phyloP scores from a whole-genome alignment of 2,113 vertebrate genomes.

The Colistium nudipinnis region DNA sequence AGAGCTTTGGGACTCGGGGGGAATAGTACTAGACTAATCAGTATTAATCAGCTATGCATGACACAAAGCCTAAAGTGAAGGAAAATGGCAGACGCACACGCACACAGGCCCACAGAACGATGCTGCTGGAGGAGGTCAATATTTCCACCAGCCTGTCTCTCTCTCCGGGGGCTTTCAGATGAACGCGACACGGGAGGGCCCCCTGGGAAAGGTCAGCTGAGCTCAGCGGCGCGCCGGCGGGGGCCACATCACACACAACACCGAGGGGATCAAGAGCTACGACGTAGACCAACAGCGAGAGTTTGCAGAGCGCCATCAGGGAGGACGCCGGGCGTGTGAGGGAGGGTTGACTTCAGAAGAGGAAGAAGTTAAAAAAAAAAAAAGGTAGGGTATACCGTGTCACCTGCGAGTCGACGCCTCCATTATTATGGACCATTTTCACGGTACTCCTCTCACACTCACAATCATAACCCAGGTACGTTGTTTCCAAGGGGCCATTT shows the following conservation, averaged over 20 bases:
- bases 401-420: no score
- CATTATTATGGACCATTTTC: no score
- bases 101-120: neutral
- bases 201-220: slow-evolving; percentile 42
- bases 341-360: neutral
- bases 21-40: slow-evolving; percentile 27
- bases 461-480: no score
- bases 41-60: slow-evolving; percentile 11
- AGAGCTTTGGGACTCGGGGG: neutral
- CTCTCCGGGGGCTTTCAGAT: slow-evolving; percentile 37
- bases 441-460: no score
- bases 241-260: slow-evolving; percentile 36
- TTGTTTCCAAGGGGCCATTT: no score
- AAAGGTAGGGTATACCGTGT: no score
- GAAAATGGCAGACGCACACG: neutral
- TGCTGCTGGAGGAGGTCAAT: slow-evolving; percentile 28
- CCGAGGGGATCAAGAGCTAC: slow-evolving; percentile 29
- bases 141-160: slow-evolving; percentile 16
- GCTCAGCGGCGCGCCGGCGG: slow-evolving; percentile 14
- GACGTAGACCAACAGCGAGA: slow-evolving; percentile 18
- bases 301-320: slow-evolving; percentile 8
- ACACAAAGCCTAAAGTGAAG: neutral
- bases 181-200: slow-evolving; percentile 27
- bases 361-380: neutral
- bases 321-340: slow-evolving; percentile 11